Conservation (phyloP, 2,888 invertebrate species). For the Aspidiotus rigidus region DNA sequence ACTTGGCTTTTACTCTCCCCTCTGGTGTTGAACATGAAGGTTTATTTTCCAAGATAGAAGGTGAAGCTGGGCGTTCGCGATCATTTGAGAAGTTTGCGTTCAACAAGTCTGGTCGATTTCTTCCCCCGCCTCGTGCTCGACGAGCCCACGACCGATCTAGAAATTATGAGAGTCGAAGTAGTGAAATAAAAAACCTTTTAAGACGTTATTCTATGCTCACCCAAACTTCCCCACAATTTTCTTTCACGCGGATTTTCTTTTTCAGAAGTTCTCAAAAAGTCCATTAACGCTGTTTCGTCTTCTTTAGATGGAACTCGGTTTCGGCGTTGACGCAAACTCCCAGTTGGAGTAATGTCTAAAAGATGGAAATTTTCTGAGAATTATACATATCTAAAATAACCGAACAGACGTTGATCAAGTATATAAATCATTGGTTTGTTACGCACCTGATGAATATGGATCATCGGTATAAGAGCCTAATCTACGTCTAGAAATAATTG, state of each 20-base stretch:
- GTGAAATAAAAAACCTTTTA: background rate
- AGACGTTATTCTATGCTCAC: constrained; percentile 44
- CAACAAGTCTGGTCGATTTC: constrained; percentile 68
- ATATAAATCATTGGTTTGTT: background rate
- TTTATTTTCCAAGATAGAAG: constrained; percentile 52
- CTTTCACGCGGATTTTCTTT: constrained; percentile 58
- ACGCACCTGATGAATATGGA: constrained; percentile 40
- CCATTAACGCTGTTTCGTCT: constrained; percentile 76
- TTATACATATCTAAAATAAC: too few species aligned
- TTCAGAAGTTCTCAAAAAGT: constrained; percentile 68
- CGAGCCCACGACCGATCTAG: constrained; percentile 82
- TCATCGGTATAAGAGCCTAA: constrained; percentile 58
- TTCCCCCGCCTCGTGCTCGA: constrained; percentile 60
- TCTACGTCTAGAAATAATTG: constrained; percentile 55
- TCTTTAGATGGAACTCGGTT: constrained; percentile 73
- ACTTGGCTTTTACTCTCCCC: constrained; percentile 51
- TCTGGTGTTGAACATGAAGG: constrained; percentile 43
- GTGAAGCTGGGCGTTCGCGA: constrained; percentile 62
- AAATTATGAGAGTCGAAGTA: background rate
- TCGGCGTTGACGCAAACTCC: constrained; percentile 69
- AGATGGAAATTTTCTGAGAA: too few species aligned
- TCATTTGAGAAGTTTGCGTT: constrained; percentile 63
- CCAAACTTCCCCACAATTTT: constrained; percentile 74
- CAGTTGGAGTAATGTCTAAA: constrained; percentile 76
- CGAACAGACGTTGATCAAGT: too few species aligned